Conservation (phyloP, 2,888 invertebrate species). For the Oscheius onirici region DNA sequence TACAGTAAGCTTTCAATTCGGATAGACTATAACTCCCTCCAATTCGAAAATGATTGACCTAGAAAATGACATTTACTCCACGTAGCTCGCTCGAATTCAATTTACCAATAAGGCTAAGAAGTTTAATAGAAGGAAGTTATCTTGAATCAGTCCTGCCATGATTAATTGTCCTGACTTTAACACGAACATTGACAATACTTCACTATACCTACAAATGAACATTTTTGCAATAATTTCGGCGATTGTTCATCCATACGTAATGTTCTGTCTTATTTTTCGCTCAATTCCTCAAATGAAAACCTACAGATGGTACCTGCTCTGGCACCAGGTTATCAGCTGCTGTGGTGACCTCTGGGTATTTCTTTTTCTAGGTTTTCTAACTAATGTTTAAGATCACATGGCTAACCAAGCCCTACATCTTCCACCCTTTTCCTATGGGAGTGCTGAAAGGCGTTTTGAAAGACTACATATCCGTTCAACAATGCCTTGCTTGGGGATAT, state of each 20-base stretch:
- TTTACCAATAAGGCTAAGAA: no score
- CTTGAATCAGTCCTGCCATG: no score
- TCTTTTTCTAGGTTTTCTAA: background rate
- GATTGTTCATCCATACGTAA: slow-evolving; percentile 2
- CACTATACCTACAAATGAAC: background rate
- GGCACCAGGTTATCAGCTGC: slow-evolving; percentile 8
- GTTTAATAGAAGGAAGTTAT: no score
- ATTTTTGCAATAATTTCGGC: background rate
- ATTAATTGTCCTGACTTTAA: no score
- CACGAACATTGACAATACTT: no score
- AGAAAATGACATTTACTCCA: no score
- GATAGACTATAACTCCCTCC: no score
- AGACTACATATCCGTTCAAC: background rate
- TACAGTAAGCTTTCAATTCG: no score
- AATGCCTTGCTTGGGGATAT: no score
- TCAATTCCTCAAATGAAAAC: slow-evolving; percentile 4
- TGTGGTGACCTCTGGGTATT: background rate
- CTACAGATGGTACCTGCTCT: slow-evolving; percentile 21
- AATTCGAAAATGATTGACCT: no score
- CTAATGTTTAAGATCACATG: background rate
- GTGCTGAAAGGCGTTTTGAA: background rate
- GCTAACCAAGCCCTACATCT: background rate
- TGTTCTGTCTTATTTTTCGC: slow-evolving; percentile 1
- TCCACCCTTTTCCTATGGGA: background rate
- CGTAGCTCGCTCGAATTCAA: no score